Percentiles rank a stretch among this genome's conserved stretches.
phyloP scores from a whole-genome alignment of 2,797 vertebrate species.

The Chloroceryle inda region DNA sequence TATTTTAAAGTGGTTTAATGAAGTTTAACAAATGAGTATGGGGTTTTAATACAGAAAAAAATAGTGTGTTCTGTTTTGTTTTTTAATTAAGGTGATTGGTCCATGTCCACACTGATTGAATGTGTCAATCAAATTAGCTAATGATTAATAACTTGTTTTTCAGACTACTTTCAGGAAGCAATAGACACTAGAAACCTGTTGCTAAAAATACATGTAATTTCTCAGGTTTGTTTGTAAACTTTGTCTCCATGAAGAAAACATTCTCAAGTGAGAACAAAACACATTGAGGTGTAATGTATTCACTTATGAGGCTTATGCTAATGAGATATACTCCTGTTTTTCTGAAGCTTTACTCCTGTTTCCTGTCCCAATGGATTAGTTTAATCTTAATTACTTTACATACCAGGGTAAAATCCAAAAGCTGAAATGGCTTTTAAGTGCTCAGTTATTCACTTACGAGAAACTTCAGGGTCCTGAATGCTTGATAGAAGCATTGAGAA shows the following conservation, averaged over 20 bases:
- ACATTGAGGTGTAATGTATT: not conserved
- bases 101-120: not conserved
- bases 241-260: not conserved
- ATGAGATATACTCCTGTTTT: not conserved
- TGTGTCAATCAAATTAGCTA: not conserved
- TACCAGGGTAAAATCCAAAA: not conserved
- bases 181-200: not conserved
- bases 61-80: not conserved
- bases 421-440: not conserved
- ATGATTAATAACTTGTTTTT: not conserved
- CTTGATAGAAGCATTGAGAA: not conserved
- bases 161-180: not conserved
- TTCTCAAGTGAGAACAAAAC: not conserved
- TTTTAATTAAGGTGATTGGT: not conserved
- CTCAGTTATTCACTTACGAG: not conserved
- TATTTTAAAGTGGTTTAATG: not conserved
- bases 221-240: not conserved
- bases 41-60: not conserved
- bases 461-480: not conserved
- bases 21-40: not conserved
- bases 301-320: not conserved
- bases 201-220: not conserved
- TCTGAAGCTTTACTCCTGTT: not conserved
- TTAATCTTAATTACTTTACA: not conserved
- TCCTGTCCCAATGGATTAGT: not conserved